phyloP scores from a whole-genome alignment of 1,140 invertebrate genomes.

The Teleogryllus occipitalis region DNA sequence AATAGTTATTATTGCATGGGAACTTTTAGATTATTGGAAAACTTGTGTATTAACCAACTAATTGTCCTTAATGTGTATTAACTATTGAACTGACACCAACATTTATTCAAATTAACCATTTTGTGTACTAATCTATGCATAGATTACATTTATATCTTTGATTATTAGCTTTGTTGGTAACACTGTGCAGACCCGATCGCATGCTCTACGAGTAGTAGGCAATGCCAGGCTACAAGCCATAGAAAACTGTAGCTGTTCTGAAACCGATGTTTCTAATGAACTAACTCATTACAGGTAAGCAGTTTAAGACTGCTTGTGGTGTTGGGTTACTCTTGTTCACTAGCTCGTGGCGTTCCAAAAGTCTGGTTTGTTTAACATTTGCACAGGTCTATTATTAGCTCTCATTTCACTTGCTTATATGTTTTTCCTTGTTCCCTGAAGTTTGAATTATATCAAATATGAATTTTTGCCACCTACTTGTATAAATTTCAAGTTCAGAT shows the following conservation, averaged over 20 bases:
- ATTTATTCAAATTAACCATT: not conserved
- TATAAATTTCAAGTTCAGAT: too few relatives aligned
- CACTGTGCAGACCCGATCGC: slow-evolving; percentile 43
- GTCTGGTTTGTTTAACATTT: too few relatives aligned
- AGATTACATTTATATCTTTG: slow-evolving; percentile 24
- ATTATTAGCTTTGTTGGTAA: slow-evolving; percentile 43
- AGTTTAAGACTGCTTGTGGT: not conserved
- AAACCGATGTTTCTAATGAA: not conserved
- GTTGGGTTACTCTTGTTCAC: not conserved
- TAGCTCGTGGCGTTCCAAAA: too few relatives aligned
- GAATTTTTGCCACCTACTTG: too few relatives aligned
- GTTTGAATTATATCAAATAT: not conserved
- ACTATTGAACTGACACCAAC: too few relatives aligned
- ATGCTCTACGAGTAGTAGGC: slow-evolving; percentile 45
- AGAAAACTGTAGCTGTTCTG: not conserved
- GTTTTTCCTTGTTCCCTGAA: not conserved
- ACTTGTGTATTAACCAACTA: too few relatives aligned
- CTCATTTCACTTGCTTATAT: not conserved
- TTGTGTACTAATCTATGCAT: not conserved
- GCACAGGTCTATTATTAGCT: not conserved
- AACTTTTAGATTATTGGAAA: too few relatives aligned
- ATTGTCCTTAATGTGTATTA: too few relatives aligned
- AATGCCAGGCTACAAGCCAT: slow-evolving; percentile 30
- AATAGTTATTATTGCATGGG: too few relatives aligned
- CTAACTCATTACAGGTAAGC: not conserved